phyloP scores from a whole-genome alignment of 2,113 vertebrate species.

The Passerina amoena region DNA sequence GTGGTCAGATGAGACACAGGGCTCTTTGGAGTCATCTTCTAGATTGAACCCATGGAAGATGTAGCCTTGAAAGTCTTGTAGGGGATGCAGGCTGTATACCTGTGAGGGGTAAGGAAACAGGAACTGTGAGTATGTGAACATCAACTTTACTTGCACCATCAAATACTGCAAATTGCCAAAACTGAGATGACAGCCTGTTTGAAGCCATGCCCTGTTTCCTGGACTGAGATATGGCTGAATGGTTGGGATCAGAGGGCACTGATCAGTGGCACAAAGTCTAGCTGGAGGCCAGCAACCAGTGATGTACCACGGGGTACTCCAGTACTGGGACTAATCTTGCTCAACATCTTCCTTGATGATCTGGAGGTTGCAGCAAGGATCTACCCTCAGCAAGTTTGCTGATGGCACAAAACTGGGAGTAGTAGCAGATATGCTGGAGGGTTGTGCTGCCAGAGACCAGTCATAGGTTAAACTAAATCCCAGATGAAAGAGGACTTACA shows the following conservation, averaged over 20 bases:
- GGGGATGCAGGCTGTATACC: constrained; percentile 76
- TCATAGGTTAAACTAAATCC: not conserved
- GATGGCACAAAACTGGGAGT: not conserved
- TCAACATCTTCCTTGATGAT: not conserved
- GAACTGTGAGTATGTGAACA: not conserved
- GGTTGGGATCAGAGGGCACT: not conserved
- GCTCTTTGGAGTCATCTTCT: constrained; percentile 52
- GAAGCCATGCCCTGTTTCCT: not conserved
- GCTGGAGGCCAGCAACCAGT: not conserved
- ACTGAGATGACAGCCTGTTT: not conserved
- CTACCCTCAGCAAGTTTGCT: not conserved
- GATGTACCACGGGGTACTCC: too few species aligned
- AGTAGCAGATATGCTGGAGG: not conserved
- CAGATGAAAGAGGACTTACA: not conserved
- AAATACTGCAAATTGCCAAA: not conserved
- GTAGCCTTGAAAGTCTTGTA: constrained; percentile 75
- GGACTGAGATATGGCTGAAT: not conserved
- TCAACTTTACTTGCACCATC: rapidly evolving
- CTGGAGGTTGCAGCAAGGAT: not conserved
- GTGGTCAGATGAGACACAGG: constrained; percentile 57
- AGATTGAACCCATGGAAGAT: constrained; percentile 51
- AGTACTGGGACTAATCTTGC: not conserved
- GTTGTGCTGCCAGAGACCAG: not conserved
- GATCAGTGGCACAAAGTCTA: not conserved
- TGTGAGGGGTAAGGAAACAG: constrained; percentile 34